phyloP scores from a whole-genome alignment of 2,797 vertebrate genomes.

The Sphenodon punctatus region DNA sequence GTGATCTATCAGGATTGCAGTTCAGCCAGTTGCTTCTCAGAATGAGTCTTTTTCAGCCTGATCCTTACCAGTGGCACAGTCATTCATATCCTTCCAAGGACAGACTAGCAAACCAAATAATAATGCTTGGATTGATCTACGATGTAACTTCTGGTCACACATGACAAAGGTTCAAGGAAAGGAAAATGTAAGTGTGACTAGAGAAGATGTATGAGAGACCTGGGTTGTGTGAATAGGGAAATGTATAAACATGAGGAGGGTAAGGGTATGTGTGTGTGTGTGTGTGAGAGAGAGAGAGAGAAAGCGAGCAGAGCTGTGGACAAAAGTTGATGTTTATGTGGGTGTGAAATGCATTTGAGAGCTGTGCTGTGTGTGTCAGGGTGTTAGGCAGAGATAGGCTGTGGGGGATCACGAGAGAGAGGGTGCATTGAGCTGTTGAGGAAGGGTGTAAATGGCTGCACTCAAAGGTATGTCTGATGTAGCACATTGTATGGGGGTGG shows the following conservation, averaged over 20 bases:
- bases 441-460: neutral
- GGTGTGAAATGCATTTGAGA: no score
- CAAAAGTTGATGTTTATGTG: no score
- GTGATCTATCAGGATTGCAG: neutral
- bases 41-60: neutral
- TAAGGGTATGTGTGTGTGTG: neutral
- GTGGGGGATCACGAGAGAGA: neutral
- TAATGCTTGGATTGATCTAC: neutral
- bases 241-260: neutral
- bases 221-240: neutral
- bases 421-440: neutral
- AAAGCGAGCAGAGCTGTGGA: neutral
- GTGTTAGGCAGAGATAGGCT: neutral
- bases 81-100: neutral
- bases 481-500: neutral
- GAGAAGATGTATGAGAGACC: neutral
- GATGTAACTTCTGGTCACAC: no score
- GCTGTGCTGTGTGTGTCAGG: no score
- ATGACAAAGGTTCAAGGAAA: neutral
- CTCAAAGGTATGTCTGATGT: neutral
- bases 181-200: neutral
- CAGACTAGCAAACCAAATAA: slow-evolving; percentile 6
- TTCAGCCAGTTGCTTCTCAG: slow-evolving; percentile 24
- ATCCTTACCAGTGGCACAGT: neutral
- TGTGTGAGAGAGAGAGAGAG: neutral